Evolutionary conservation across 2,113 vertebrate genomes (phyloP), one percentile per base, ranked within the genome.

Genomic region (Pholis gunnellus): DNA sequence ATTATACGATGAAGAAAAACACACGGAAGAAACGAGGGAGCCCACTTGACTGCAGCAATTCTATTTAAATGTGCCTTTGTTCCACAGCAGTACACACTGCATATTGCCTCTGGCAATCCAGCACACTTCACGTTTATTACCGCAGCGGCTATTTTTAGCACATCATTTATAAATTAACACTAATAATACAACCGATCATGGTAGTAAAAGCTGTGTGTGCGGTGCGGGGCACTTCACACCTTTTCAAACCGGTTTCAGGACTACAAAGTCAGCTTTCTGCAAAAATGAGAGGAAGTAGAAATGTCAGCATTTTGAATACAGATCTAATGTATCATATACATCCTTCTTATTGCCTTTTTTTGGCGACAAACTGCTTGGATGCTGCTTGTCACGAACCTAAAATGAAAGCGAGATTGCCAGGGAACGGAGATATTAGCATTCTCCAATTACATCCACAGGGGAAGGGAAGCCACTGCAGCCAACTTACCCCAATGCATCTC

Each of bases 141-240:
- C 38, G 79, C 40, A 56, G 78, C 22, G 69, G 83, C 89, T 87
- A 90, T 87, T 88, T 75, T 90, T 88, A 85, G 86, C 34, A 76
- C 64, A 85, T 85, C 73, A 90, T 75, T 86, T 88, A 87, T 85
- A 68, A 80, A 91, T 86, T 34, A 88, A 85, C 66, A 72, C 66
- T 61, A 64, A 75, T 59, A 59, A 52, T 44, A 82, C 2, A 36
- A 25, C 14, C 29, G n/a, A 70, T 79, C 54, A 20, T 36, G 56
- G 38, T 63, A 57, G 64, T 64, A 68, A 63, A 63, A 54, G 40
- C 54, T 50, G 1, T 25, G 42, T 25, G 50, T 65, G 20, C 46
- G 56, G 9, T 7, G 38, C 4, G 29, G 38, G 52, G 25, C 2
- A 15, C 5, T 1, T 54, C 25, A 36, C 11, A 59, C 31, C 31